phyloP scores from a whole-genome alignment of 2,797 vertebrate species.

The Brachyrhaphis roseni region DNA sequence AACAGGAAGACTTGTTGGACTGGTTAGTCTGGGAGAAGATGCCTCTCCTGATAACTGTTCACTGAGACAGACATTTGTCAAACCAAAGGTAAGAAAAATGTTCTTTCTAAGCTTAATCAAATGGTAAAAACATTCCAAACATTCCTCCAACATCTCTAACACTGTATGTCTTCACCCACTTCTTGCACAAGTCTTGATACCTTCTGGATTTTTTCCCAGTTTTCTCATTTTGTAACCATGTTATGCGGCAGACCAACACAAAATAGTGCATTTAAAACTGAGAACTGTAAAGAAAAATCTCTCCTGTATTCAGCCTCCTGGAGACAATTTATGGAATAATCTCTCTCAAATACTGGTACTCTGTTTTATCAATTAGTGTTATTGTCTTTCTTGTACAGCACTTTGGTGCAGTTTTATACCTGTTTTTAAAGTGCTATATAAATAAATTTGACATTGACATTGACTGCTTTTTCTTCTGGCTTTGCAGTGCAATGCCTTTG shows the following conservation, averaged over 20 bases:
- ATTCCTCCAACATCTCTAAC: conserved; percentile 1
- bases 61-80: neutral
- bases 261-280: neutral
- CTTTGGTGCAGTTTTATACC: too few relatives aligned
- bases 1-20: conserved; percentile 19
- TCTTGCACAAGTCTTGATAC: neutral
- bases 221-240: neutral
- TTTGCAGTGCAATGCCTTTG: neutral
- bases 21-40: conserved; percentile 21
- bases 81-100: conserved; percentile 13
- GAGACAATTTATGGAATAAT: neutral
- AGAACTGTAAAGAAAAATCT: neutral
- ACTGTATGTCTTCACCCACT: neutral
- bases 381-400: too few relatives aligned
- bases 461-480: neutral
- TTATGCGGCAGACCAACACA: neutral
- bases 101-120: neutral
- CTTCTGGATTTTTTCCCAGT: too few relatives aligned
- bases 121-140: neutral
- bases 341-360: neutral
- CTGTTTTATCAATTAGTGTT: too few relatives aligned
- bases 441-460: too few relatives aligned
- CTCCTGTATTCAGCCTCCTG: neutral
- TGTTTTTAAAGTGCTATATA: too few relatives aligned
- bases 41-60: neutral